Evolutionary conservation across 2,113 vertebrate genomes (phyloP).

Genomic region (Leuciscus idus): DNA sequence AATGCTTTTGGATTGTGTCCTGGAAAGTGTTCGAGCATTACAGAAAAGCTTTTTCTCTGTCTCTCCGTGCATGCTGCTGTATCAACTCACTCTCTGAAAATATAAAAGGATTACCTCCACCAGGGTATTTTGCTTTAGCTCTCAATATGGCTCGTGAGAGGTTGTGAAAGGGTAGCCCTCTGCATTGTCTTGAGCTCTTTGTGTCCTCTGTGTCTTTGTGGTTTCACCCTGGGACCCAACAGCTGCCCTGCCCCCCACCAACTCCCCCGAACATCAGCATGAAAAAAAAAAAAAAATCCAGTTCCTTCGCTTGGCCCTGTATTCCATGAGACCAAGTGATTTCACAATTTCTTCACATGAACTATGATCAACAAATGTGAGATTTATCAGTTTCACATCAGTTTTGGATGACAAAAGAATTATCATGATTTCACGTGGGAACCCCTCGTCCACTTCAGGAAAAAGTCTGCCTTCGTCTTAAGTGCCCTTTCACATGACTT

Average conservation of each 20-base stretch:
- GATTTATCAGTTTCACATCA: background rate
- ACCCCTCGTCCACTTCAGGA: slow-evolving; percentile 21
- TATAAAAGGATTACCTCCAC: slow-evolving; percentile 30
- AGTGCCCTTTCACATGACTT: background rate
- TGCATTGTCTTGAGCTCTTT: slow-evolving; percentile 42
- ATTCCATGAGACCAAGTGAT: background rate
- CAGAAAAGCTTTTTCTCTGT: background rate
- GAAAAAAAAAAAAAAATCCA: background rate
- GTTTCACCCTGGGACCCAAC: slow-evolving; percentile 22
- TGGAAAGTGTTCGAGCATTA: slow-evolving; percentile 4
- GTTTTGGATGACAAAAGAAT: background rate
- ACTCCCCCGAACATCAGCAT: slow-evolving; percentile 14
- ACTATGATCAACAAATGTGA: slow-evolving; percentile 31
- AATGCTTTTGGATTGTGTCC: background rate
- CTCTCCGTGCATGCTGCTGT: background rate
- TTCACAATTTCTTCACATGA: slow-evolving; percentile 11
- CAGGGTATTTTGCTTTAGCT: slow-evolving; percentile 17
- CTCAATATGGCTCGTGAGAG: slow-evolving; percentile 5
- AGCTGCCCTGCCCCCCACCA: slow-evolving; percentile 25
- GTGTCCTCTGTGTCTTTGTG: slow-evolving; percentile 30
- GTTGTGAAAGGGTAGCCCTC: slow-evolving; percentile 47
- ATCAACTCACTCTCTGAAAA: slow-evolving; percentile 2
- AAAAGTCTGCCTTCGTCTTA: background rate
- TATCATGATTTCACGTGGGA: background rate
- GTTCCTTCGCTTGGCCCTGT: slow-evolving; percentile 5